Percentiles rank a stretch among this genome's conserved stretches.
These are phyloP conservation scores for Telenomus remus DNA, from an alignment of 1,140 invertebrate species.

Conservation along the genomic window DNA sequence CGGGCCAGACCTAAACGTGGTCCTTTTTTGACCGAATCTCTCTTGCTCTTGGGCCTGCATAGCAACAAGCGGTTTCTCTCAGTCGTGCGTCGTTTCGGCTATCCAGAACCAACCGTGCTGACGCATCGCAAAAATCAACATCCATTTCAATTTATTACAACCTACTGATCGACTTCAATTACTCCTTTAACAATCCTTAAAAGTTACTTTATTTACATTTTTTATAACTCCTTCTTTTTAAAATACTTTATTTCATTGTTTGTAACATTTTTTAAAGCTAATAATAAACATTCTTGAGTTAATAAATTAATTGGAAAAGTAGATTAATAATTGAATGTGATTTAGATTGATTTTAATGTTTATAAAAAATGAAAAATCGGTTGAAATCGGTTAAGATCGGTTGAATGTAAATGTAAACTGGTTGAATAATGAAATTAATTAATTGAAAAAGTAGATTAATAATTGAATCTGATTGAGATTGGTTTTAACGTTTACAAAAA, in stretches of 20 bases:
- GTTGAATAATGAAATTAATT: background rate
- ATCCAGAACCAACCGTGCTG: constrained; percentile 18
- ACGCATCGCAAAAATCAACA: constrained; percentile 27
- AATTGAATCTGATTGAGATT: too few relatives aligned
- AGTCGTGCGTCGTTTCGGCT: constrained; percentile 35
- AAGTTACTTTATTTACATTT: too few relatives aligned
- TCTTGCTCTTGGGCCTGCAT: constrained; percentile 43
- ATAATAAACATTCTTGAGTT: too few relatives aligned
- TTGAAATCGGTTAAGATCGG: background rate
- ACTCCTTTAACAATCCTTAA: background rate
- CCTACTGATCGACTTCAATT: background rate
- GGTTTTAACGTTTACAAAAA: too few relatives aligned
- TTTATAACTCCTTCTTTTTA: too few relatives aligned
- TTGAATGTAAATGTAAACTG: background rate
- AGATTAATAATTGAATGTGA: too few relatives aligned
- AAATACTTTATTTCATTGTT: background rate
- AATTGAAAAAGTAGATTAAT: too few relatives aligned
- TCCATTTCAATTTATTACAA: background rate
- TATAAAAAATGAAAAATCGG: too few relatives aligned
- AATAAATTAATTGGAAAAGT: too few relatives aligned
- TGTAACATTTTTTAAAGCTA: background rate
- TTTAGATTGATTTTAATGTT: too few relatives aligned
- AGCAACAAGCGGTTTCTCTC: constrained; percentile 45
- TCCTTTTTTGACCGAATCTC: constrained; percentile 27
- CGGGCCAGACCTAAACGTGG: background rate